phyloP scores from a whole-genome alignment of 2,888 invertebrate species.

The Agriopis marginaria region DNA sequence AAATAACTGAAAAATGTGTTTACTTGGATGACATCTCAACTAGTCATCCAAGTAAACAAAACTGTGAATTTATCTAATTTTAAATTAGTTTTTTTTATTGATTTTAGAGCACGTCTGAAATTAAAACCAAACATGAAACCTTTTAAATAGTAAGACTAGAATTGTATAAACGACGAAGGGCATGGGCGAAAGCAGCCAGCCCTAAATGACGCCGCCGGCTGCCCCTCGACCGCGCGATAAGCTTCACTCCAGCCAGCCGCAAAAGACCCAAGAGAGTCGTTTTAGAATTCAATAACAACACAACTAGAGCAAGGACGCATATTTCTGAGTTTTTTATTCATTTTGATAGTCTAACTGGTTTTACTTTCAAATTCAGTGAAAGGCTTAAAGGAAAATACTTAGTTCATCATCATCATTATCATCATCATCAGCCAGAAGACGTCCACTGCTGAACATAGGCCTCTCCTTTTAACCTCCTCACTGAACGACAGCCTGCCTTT shows the following conservation, averaged over 20 bases:
- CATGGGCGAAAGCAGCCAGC: constrained; percentile 11
- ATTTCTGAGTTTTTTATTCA: constrained; percentile 18
- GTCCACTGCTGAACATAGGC: too few relatives aligned
- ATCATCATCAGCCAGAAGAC: too few relatives aligned
- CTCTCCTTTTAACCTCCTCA: too few relatives aligned
- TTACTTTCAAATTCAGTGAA: background rate
- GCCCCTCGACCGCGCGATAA: constrained; percentile 39
- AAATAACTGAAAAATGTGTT: too few relatives aligned
- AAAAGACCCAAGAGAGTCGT: constrained; percentile 40
- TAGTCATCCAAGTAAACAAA: too few relatives aligned
- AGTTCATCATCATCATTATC: too few relatives aligned
- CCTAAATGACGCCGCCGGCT: constrained; percentile 11
- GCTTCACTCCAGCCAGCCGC: constrained; percentile 29
- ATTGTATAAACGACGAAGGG: constrained; percentile 18
- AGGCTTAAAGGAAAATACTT: background rate
- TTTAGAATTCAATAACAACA: constrained; percentile 49
- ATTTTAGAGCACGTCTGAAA: too few relatives aligned
- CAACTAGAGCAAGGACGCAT: constrained; percentile 43
- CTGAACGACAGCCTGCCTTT: too few relatives aligned
- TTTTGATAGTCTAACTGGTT: background rate
- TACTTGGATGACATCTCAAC: too few relatives aligned
- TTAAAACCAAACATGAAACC: background rate
- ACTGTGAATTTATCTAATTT: too few relatives aligned
- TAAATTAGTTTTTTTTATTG: too few relatives aligned
- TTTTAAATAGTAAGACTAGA: background rate